Evolutionary conservation across 2,113 vertebrate species (phyloP), one percentile per base, ranked within the genome.

Genomic region (Cynopterus brachyotis): DNA sequence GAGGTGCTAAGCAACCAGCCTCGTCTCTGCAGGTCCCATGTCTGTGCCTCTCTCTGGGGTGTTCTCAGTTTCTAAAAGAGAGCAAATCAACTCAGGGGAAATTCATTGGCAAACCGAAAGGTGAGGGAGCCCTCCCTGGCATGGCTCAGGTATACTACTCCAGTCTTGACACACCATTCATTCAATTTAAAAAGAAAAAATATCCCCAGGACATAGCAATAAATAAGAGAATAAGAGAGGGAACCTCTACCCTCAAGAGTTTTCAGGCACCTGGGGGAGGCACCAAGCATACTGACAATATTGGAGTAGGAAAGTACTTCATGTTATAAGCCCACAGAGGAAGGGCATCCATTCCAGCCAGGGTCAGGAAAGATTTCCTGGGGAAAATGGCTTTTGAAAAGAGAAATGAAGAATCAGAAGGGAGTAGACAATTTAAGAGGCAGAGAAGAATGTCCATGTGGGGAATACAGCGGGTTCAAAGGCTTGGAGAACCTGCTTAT

Each of bases 1-100:
- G 59, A 57, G 75, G n/a, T 24, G 96, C 89, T 90, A 95, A 89
- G 95, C 83, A 95, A 84, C 55, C 82, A 42, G 35, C 10, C 76
- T 50, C 55, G 13, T 69, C 35, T 24, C 60, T 30, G 40, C 42
- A 26, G 24, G 50, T 37, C 24, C 67, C 26, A 1, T 6, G 22
- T 79, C 55, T 45, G 9, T 1, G 16, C 64, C 62, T 79, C 35
- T 66, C 59, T 67, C 84, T 16, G 9, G 55, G 47, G 1, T 66
- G 24, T 26, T 79, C 73, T 85, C n/a, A 24, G 62, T 55, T 32
- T 50, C 47, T 62, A 17, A 85, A 16, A 40, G 26, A 76, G 93
- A 86, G 70, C 19, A 50, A 79, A 66, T 7, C 37, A 78, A 42
- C 40, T 45, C 26, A 32, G 42, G 42, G 47, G 60, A 73, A 73